Evolutionary conservation across 2,113 vertebrate species (phyloP).

Genomic region (Passer domesticus): DNA sequence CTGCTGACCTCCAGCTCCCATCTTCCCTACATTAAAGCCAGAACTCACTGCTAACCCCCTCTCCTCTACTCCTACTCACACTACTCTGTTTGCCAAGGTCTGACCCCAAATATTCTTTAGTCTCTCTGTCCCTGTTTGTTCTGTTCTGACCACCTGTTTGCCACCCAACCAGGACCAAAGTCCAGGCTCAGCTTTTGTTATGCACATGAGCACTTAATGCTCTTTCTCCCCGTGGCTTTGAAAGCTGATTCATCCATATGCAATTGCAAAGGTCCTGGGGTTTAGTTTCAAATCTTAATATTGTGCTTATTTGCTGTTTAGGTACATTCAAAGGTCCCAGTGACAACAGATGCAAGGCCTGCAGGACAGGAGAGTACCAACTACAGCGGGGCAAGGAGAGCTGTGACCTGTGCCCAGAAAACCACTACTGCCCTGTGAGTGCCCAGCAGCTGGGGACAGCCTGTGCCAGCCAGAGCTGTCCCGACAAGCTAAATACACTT

Average conservation of each 20-base stretch:
- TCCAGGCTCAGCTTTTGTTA: background rate
- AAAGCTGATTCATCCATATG: background rate
- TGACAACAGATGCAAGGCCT: constrained; percentile 78
- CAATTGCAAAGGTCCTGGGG: background rate
- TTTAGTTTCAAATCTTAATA: background rate
- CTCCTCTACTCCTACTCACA: background rate
- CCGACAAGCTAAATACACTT: background rate
- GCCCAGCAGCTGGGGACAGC: background rate
- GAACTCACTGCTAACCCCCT: background rate
- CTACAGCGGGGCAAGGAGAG: constrained; percentile 76
- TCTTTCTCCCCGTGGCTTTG: background rate
- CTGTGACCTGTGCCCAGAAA: constrained; percentile 83
- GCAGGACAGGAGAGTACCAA: constrained; percentile 81
- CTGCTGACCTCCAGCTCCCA: background rate
- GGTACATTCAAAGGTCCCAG: constrained; percentile 79
- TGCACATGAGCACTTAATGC: background rate
- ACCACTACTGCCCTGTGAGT: constrained; percentile 90
- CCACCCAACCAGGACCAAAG: background rate
- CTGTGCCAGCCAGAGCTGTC: background rate
- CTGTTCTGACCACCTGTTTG: background rate
- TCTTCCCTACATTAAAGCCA: background rate
- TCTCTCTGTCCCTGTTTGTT: background rate
- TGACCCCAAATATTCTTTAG: background rate
- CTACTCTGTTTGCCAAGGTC: background rate
- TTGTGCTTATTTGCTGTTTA: constrained; percentile 50